Evolutionary conservation across 2,888 invertebrate genomes (phyloP).

Genomic region (Meiosimyza platycephala): DNA sequence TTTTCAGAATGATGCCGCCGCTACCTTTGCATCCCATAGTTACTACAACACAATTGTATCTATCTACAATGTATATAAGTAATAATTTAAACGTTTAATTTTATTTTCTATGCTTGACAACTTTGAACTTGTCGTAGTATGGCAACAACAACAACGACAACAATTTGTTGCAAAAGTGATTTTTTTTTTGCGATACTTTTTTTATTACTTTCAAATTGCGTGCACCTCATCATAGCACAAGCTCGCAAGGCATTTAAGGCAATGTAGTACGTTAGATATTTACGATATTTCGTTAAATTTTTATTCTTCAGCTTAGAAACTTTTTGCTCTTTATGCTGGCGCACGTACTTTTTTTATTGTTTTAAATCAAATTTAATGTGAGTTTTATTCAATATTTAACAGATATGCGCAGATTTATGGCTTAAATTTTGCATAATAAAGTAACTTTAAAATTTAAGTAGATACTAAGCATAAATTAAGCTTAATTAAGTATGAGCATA

Average conservation of each 20-base stretch:
- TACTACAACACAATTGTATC: background rate
- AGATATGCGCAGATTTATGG: background rate
- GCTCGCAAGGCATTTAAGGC: no score
- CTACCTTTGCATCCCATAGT: constrained; percentile 32
- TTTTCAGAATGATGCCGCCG: no score
- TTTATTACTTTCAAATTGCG: constrained; percentile 6
- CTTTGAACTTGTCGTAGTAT: constrained; percentile 16
- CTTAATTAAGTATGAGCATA: no score
- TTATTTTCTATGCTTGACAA: background rate
- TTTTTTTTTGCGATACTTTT: background rate
- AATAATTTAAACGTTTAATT: background rate
- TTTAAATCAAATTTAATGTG: constrained; percentile 22
- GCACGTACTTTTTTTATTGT: constrained; percentile 11
- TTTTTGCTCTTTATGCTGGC: background rate
- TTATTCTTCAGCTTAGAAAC: background rate
- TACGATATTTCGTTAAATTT: no score
- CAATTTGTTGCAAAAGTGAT: background rate
- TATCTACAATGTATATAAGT: constrained; percentile 6
- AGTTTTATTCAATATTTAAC: constrained; percentile 1
- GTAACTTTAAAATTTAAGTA: no score
- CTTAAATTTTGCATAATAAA: no score
- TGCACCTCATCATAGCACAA: background rate
- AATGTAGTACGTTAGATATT: no score
- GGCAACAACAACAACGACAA: constrained; percentile 1
- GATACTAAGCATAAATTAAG: no score